Percentiles rank a stretch among this genome's conserved stretches.
Conservation (phyloP, 2,797 vertebrate species). For the Sebastes minor region DNA sequence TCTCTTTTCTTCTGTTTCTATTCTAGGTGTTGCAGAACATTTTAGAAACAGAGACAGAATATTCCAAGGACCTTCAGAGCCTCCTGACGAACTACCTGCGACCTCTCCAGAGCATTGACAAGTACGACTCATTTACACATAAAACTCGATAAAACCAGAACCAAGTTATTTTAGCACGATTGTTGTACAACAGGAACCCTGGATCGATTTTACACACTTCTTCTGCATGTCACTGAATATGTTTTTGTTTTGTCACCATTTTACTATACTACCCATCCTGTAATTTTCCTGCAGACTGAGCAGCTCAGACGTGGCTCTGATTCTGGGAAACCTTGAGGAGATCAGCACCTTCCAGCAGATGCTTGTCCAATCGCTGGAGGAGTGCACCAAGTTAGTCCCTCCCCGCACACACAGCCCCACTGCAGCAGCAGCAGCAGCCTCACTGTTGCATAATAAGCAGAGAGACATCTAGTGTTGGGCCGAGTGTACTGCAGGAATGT, state of each 20-base stretch:
- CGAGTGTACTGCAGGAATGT: conserved; percentile 26
- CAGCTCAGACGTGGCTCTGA: conserved; percentile 85
- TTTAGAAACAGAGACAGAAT: conserved; percentile 97
- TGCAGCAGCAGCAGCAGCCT: conserved; percentile 26
- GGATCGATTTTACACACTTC: neutral
- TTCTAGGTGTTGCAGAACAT: conserved; percentile 97
- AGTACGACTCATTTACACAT: conserved; percentile 77
- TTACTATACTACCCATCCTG: neutral
- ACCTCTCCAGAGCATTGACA: conserved; percentile 92
- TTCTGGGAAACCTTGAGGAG: conserved; percentile 97
- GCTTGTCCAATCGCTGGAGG: conserved; percentile 96
- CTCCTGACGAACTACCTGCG: conserved; percentile 93
- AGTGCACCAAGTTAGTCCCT: conserved; percentile 93
- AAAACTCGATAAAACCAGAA: neutral
- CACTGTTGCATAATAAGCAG: conserved; percentile 34
- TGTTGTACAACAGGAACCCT: neutral
- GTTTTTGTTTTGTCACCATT: neutral
- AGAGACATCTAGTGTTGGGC: conserved; percentile 66
- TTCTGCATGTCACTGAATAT: neutral
- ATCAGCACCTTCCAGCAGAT: conserved; percentile 98
- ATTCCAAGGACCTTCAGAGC: conserved; percentile 95
- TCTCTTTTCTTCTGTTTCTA: neutral
- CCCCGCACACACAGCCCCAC: conserved; percentile 3
- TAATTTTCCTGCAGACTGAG: conserved; percentile 82
- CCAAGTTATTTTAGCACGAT: neutral